phyloP scores from a whole-genome alignment of 2,797 vertebrate species.

The Craterocephalus amniculus region DNA sequence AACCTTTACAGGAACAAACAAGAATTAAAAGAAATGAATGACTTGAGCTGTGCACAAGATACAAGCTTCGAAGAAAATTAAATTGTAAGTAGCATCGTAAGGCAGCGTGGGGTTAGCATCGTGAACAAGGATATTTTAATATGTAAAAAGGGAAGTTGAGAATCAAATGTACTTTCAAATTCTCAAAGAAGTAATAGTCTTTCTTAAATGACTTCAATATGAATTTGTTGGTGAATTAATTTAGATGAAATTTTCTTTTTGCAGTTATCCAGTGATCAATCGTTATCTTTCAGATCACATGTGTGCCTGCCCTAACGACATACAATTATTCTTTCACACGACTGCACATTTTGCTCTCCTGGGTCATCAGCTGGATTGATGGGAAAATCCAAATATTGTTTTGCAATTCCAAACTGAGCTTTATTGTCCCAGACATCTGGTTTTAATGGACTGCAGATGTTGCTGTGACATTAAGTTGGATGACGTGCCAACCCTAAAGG shows the following conservation, averaged over 20 bases:
- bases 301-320: not conserved
- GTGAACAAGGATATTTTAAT: too few species aligned
- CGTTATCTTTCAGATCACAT: not conserved
- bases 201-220: too few species aligned
- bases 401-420: constrained; percentile 37
- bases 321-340: not conserved
- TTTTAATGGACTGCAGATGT: constrained; percentile 59
- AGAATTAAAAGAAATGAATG: too few species aligned
- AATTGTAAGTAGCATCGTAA: too few species aligned
- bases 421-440: constrained; percentile 30
- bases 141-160: too few species aligned
- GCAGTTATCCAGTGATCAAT: not conserved
- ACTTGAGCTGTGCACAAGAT: too few species aligned
- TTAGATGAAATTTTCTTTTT: not conserved
- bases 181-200: too few species aligned
- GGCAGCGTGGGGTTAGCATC: too few species aligned
- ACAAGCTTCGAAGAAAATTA: too few species aligned
- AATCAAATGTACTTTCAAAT: too few species aligned
- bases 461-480: constrained; percentile 38
- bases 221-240: too few species aligned
- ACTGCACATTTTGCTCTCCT: constrained; percentile 10
- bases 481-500: constrained; percentile 8
- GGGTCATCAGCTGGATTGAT: constrained; percentile 38
- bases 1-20: too few species aligned
- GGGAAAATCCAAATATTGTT: constrained; percentile 60